Base-by-base conservation (phyloP, 2,888 invertebrate genomes). In the Drosophila putrida region DNA sequence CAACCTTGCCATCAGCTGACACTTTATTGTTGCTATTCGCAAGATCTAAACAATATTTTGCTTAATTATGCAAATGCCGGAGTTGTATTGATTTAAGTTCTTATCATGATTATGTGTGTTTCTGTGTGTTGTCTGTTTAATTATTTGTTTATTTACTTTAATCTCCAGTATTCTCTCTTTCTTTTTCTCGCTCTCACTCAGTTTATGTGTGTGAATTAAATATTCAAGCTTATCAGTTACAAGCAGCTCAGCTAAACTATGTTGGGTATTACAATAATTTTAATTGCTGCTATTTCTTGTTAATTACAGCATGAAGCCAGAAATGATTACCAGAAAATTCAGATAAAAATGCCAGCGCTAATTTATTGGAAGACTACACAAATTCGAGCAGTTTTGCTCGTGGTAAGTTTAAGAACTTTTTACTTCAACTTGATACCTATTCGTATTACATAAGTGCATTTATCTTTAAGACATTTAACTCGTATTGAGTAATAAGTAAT, bases 311-410 rank as follows among this genome's bases (percentile, higher is more conserved):
- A 55, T 71, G 70, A 49, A 67, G 47, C 60, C 73, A 91, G 63
- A 63, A 58, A 63, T 91, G 91, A 91, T 91, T 90, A 87, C 90
- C 82, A 88, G 90, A 90, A 90, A 88, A 91, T 90, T 88, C 85
- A 90, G 90, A 90, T 91, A 90, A 90, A 90, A 89, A 91, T 91
- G 91, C 80, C 88, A 77, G 80, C 81, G 75, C 85, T 88, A 82
- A 83, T 82, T 71, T 64, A 75, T 73, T 81, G 81, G 78, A 86
- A 65, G 64, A 68, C 74, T 59, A 72, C 75, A 70, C 72, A 71
- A 68, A 76, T 81, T 77, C 88, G 83, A 79, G 89, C 82, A 78
- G 78, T 82, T 80, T 82, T 91, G 80, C 86, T 91, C 69, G 75
- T 90, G 90, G 91, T 91, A 85, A 91, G 91, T 77, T 20, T 10